Evolutionary conservation across 2,888 invertebrate genomes (phyloP).

Genomic region (Caenorhabditis becei): DNA sequence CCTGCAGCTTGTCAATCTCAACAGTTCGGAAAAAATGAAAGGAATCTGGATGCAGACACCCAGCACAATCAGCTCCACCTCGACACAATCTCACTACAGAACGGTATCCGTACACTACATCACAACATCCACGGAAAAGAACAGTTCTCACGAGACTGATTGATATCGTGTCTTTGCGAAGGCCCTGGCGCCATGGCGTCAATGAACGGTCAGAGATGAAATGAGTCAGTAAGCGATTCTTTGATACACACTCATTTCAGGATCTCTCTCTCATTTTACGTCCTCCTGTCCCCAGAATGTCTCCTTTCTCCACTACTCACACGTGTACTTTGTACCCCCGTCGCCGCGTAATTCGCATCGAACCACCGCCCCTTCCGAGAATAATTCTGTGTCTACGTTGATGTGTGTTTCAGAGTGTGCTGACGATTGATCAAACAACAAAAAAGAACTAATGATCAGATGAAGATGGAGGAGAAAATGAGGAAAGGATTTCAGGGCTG

Average conservation of each 20-base stretch:
- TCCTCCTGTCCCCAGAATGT: background rate
- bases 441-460: background rate
- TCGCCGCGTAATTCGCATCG: constrained; percentile 9
- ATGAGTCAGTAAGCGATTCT: background rate
- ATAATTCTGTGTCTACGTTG: background rate
- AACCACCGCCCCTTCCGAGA: constrained; percentile 22
- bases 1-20: no score
- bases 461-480: background rate
- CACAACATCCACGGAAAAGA: background rate
- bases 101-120: constrained; percentile 7
- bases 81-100: background rate
- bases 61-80: background rate
- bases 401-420: constrained; percentile 1
- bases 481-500: background rate
- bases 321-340: constrained; percentile 30
- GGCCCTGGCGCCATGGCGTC: background rate
- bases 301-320: background rate
- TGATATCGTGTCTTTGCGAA: no score
- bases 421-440: background rate
- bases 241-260: background rate
- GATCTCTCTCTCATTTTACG: constrained; percentile 7
- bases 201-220: background rate
- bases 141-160: background rate
- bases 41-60: no score
- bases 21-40: no score